Base-by-base conservation (phyloP, 2,113 vertebrate genomes). In the Neolamprologus ventralis region DNA sequence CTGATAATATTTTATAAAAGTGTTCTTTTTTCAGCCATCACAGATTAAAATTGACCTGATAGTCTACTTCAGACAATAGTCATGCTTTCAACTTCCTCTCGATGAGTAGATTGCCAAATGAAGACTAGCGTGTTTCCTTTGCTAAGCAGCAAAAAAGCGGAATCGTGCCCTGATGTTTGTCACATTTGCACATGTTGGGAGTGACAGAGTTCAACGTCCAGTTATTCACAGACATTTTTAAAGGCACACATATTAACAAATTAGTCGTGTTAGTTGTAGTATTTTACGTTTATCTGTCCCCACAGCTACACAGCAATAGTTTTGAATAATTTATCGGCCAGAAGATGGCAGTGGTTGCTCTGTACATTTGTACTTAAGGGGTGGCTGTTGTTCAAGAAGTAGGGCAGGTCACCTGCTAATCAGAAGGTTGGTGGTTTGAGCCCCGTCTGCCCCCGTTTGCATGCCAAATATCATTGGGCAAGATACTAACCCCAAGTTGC, bases 21-120 rank as follows among this genome's bases (percentile, higher is more conserved):
- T n/a, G 7, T 26, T 19, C 33, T 65, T 47, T 33, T 26, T 78
- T 45, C 9, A 40, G 23, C 57, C 5, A 1, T 80, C 9, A 81
- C 37, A 71, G 63, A 80, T 78, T 84, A 55, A 6, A 65, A 58
- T 75, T 85, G 7, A 40, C n/a, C 3, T 82, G 10, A 17, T 58
- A 31, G 60, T 8, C 53, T 63, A 78, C 42, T 42, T 55, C 21
- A 90, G 65, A 83, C 83, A 45, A 75, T 14, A 91, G 73, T 89
- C 85, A 80, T 81, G 16, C 47, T 90, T 88, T 93, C 85, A 53
- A 96, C 95, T 96, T 96, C 94, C 93, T 88, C 87, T 85, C 42
- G 13, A 37, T 85, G 68, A 63, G 82, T 80, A 89, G 83, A 94
- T 96, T 97, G 95, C 95, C 92, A 96, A 93, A 96, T 92, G 79